These are phyloP conservation scores for Cheilosia variabilis DNA, from an alignment of 2,888 invertebrate species.

Conservation along the genomic window DNA sequence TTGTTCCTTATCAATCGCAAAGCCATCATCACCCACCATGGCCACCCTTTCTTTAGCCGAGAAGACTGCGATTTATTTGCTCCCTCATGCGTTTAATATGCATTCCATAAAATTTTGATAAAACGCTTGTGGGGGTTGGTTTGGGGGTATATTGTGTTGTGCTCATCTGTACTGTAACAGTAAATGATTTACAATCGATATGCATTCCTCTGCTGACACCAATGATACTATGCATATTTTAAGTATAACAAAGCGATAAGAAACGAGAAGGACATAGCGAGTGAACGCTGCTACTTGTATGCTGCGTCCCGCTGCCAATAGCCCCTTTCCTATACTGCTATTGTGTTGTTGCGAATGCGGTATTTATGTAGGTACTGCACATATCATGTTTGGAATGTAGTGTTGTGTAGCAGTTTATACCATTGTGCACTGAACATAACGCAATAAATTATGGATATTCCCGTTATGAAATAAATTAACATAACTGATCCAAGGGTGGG, in stretches of 20 bases:
- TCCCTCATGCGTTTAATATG: conserved; percentile 68
- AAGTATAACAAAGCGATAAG: conserved; percentile 63
- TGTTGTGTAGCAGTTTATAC: conserved; percentile 37
- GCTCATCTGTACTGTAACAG: conserved; percentile 51
- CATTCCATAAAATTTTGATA: conserved; percentile 73
- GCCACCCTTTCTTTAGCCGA: too few relatives aligned
- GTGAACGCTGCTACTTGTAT: not conserved
- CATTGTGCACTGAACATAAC: conserved; percentile 65
- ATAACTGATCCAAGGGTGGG: conserved; percentile 20
- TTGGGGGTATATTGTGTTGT: not conserved
- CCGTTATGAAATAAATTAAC: conserved; percentile 55
- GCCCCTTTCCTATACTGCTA: not conserved
- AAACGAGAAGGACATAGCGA: conserved; percentile 1
- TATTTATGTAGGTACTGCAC: not conserved
- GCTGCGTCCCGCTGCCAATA: not conserved
- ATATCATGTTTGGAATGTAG: not conserved
- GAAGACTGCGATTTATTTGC: conserved; percentile 56
- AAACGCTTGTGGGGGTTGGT: conserved; percentile 44
- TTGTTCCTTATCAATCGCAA: conserved; percentile 26
- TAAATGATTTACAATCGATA: conserved; percentile 73
- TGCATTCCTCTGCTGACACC: conserved; percentile 47
- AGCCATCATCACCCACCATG: conserved; percentile 17
- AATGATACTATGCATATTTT: conserved; percentile 63
- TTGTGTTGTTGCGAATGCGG: not conserved
- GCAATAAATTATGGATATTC: conserved; percentile 70